Conservation (phyloP, 2,797 vertebrate genomes). For the Microctenopoma stevenorrisi region DNA sequence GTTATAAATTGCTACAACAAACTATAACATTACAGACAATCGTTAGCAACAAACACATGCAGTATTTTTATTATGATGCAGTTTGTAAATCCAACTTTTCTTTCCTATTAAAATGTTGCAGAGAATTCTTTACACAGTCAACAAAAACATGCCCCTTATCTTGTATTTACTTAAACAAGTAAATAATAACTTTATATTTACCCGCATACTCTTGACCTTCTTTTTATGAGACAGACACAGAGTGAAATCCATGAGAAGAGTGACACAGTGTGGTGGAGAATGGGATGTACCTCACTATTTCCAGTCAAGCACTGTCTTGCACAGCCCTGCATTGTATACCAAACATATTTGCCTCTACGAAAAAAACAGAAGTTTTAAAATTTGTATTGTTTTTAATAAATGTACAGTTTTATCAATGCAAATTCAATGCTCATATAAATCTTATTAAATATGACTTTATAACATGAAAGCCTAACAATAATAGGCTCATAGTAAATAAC, state of each 20-base stretch:
- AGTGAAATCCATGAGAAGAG: slow-evolving; percentile 47
- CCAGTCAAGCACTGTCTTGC: not conserved
- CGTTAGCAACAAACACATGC: not conserved
- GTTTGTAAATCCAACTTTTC: not conserved
- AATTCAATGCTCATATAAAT: not conserved
- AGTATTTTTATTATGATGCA: not conserved
- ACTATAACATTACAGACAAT: not conserved
- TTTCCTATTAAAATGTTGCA: not conserved
- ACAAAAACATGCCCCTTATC: not conserved
- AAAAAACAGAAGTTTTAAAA: not conserved
- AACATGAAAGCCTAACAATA: not conserved
- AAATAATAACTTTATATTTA: not conserved
- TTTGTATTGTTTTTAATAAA: not conserved
- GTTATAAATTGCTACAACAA: not conserved
- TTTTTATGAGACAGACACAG: slow-evolving; percentile 20
- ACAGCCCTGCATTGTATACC: not conserved
- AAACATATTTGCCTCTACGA: not conserved
- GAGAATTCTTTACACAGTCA: not conserved
- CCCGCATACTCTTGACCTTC: slow-evolving; percentile 13
- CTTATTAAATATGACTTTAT: not conserved
- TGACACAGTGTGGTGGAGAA: slow-evolving; percentile 74
- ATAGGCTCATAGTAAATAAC: too few species aligned
- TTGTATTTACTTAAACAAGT: not conserved
- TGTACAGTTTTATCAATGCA: not conserved
- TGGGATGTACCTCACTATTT: slow-evolving; percentile 25